These are phyloP conservation scores for Trichosurus vulpecula DNA, from an alignment of 2,797 vertebrate species.

Conservation along the genomic window DNA sequence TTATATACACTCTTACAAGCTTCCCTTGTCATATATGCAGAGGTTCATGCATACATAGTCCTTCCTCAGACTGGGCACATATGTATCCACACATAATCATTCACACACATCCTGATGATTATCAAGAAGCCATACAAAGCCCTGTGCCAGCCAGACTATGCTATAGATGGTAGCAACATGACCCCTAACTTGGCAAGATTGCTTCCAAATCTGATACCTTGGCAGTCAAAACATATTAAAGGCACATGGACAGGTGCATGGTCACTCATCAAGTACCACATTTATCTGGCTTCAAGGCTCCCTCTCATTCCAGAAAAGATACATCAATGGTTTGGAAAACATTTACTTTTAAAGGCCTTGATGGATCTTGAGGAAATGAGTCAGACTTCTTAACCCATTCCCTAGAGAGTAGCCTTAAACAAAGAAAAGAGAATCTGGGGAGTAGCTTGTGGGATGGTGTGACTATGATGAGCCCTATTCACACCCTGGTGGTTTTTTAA, in stretches of 20 bases:
- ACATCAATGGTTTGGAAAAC: neutral
- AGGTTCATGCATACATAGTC: neutral
- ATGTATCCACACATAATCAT: neutral
- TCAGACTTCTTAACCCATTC: neutral
- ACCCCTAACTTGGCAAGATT: neutral
- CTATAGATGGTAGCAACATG: neutral
- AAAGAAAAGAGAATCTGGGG: neutral
- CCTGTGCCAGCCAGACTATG: neutral
- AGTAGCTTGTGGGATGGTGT: neutral
- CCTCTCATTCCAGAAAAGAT: neutral
- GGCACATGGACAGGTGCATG: neutral
- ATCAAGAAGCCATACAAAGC: neutral
- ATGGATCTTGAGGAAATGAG: conserved; percentile 1
- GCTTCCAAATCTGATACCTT: neutral
- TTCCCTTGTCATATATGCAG: neutral
- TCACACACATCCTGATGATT: neutral
- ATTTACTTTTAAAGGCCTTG: conserved; percentile 52
- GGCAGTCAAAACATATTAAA: neutral
- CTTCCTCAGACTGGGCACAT: neutral
- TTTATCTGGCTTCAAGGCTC: neutral
- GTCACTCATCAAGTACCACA: neutral
- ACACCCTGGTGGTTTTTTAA: conserved; percentile 31
- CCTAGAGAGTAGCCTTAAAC: neutral
- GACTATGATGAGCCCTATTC: neutral
- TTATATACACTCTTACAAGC: neutral